Evolutionary conservation across 2,113 vertebrate genomes (phyloP).

Genomic region (Laterallus jamaicensis): DNA sequence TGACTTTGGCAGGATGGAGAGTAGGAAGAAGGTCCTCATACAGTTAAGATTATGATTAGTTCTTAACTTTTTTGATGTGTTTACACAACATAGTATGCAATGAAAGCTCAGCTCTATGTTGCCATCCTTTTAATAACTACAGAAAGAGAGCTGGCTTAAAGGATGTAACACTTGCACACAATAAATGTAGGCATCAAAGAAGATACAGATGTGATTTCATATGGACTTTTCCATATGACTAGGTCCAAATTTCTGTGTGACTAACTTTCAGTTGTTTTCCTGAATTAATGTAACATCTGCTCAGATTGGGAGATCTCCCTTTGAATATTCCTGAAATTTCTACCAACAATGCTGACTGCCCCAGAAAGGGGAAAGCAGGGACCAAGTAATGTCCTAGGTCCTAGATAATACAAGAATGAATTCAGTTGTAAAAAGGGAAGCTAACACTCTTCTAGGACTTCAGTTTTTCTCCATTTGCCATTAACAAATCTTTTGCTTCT

Average conservation of each 20-base stretch:
- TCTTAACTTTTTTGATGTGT: not conserved
- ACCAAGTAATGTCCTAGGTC: not conserved
- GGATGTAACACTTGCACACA: not conserved
- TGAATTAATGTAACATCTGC: not conserved
- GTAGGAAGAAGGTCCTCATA: not conserved
- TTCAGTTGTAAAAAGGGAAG: not conserved
- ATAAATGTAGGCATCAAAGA: not conserved
- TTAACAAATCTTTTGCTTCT: not conserved
- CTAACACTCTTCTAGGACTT: not conserved
- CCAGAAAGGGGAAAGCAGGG: not conserved
- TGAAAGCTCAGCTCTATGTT: not conserved
- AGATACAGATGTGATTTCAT: not conserved
- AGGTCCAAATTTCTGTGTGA: not conserved
- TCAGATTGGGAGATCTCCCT: not conserved
- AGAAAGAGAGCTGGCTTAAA: not conserved
- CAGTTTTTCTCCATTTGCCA: not conserved
- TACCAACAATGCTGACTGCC: rapidly evolving
- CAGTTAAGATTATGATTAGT: not conserved
- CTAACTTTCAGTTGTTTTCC: not conserved
- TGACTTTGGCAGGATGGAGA: not conserved
- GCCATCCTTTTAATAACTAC: not conserved
- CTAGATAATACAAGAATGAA: not conserved
- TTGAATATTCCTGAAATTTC: not conserved
- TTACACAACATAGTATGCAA: not conserved
- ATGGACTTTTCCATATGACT: not conserved